A percentile compares a stretch with the other conserved stretches of the same genome.
phyloP scores from a whole-genome alignment of 2,888 invertebrate genomes.

The Pediacus dermestoides region DNA sequence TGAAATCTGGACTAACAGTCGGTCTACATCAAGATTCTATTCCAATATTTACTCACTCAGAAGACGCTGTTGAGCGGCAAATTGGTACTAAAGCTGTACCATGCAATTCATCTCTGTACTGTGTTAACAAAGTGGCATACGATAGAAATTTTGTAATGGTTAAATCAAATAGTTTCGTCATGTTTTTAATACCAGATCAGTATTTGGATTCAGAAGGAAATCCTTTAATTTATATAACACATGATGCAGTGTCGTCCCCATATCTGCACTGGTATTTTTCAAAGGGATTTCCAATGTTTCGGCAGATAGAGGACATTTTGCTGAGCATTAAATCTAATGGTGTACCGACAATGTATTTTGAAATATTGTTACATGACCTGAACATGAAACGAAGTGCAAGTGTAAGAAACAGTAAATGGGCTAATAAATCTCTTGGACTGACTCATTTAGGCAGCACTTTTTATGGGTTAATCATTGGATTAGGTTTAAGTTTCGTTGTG shows the following conservation, averaged over 20 bases:
- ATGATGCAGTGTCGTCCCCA: neutral
- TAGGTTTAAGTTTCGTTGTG: neutral
- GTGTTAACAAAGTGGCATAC: too few relatives aligned
- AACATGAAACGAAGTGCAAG: neutral
- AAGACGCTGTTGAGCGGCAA: too few relatives aligned
- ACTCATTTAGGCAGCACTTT: neutral
- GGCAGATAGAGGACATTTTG: neutral
- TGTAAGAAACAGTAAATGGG: neutral
- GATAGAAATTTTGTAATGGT: too few relatives aligned
- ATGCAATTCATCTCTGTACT: too few relatives aligned
- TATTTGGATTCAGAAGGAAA: slow-evolving; percentile 1
- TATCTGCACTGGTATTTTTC: neutral
- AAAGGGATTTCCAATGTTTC: neutral
- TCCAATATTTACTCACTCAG: too few relatives aligned
- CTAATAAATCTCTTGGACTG: neutral
- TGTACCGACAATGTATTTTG: neutral
- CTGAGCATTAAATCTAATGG: neutral
- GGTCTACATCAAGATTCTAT: too few relatives aligned
- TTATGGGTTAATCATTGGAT: neutral
- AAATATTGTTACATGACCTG: neutral
- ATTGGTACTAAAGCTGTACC: too few relatives aligned
- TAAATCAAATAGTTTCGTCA: too few relatives aligned
- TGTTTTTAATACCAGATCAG: too few relatives aligned
- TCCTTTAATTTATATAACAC: neutral
- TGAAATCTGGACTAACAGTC: too few relatives aligned